Base-by-base conservation (phyloP, 2,888 invertebrate genomes). In the Idaea straminata region DNA sequence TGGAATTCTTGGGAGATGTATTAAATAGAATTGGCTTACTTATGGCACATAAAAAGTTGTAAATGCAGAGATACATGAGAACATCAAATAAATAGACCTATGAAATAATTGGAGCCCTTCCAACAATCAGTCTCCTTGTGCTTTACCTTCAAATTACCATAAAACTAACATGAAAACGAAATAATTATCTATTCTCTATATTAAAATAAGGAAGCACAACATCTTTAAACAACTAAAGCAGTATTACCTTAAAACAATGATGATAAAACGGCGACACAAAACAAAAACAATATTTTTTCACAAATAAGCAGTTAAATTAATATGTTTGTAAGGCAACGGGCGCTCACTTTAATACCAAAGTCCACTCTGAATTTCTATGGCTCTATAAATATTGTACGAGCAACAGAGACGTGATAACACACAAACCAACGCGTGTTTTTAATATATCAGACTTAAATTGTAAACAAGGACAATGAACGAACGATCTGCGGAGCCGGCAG, bases 331-430 rank as follows among this genome's bases (percentile, higher is more conserved):
- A 70, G 73, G 62, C 68, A 70, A 71, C 65, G 69, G 67, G 71
- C 75, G 69, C 77, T 74, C 73, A 78, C 77, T 72, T 74, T 69
- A 67, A 74, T 75, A 77, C 75, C 80, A 78, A 81, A 79, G 81
- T 80, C 77, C 78, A 79, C 74, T 74, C 74, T 63, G 70, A 69
- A 77, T 75, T 78, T 75, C 74, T 74, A 72, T 73, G 69, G 65
- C 70, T 76, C 84, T 87, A 84, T 78, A 84, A 84, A 85, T 85
- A 87, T 79, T 73, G 72, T 66, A 71, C 66, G 73, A 76, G 74
- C 71, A 74, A 78, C 77, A 75, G 71, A 72, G 71, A 65, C 72
- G 76, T 82, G 79, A 78, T 84, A 82, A 80, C 78, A 74, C 67
- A 70, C 66, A 72, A 73, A 68, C 73, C 70, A 75, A 73, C 67